A percentile compares a stretch with the other conserved stretches of the same genome.
Conservation (phyloP, 2,888 invertebrate genomes). For the Synanthedon vespiformis region DNA sequence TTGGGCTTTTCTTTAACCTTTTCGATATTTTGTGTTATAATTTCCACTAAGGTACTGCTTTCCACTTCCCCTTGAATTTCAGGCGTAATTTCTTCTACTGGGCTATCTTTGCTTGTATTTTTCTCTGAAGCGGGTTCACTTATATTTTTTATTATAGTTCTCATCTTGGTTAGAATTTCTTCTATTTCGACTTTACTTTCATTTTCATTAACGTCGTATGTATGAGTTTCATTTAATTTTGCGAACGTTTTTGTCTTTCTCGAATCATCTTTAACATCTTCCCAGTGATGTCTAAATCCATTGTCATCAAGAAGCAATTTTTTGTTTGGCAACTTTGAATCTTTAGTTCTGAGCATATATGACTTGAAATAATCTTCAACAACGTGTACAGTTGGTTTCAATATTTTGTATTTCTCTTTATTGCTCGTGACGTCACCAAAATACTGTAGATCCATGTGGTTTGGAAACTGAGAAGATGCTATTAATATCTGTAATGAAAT, state of each 20-base stretch:
- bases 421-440: conserved; percentile 26
- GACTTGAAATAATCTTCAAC: conserved; percentile 37
- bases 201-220: too few species aligned
- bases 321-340: conserved; percentile 11
- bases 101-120: conserved; percentile 1
- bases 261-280: too few species aligned
- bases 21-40: neutral
- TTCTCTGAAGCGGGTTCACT: conserved; percentile 2
- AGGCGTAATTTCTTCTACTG: conserved; percentile 7
- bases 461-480: conserved; percentile 16
- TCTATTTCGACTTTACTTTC: too few species aligned
- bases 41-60: too few species aligned
- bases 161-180: too few species aligned
- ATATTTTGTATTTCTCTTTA: conserved; percentile 34
- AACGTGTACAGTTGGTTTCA: conserved; percentile 31
- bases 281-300: conserved; percentile 45
- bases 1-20: neutral
- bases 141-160: conserved; percentile 7
- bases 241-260: too few species aligned
- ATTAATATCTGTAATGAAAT: conserved; percentile 11
- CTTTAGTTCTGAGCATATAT: conserved; percentile 21
- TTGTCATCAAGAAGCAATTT: conserved; percentile 36
- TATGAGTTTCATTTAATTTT: too few species aligned
- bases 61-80: conserved; percentile 3
- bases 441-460: conserved; percentile 42